These are phyloP conservation scores for Chloropsis hardwickii DNA, from an alignment of 2,113 vertebrate species.

Conservation along the genomic window DNA sequence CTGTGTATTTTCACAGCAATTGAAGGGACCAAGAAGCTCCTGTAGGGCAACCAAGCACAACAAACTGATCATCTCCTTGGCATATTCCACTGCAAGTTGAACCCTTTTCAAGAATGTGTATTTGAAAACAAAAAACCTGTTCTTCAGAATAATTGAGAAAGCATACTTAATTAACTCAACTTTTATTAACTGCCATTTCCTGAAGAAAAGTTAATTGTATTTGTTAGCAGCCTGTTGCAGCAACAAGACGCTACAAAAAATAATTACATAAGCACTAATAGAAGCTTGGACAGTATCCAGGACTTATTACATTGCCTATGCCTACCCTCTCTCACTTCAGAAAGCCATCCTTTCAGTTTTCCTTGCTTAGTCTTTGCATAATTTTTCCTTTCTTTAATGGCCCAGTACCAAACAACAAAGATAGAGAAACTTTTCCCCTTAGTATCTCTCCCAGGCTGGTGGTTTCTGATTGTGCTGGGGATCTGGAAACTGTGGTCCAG, in stretches of 20 bases:
- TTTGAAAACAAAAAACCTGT: neutral
- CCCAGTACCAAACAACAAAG: neutral
- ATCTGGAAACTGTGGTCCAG: neutral
- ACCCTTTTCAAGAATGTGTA: neutral
- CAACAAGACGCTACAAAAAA: neutral
- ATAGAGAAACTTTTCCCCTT: neutral
- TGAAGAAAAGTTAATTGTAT: neutral
- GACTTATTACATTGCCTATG: neutral
- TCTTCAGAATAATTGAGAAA: neutral
- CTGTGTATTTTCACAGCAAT: neutral
- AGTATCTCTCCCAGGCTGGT: neutral
- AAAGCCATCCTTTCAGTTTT: neutral
- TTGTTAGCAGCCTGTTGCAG: neutral
- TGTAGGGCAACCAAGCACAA: neutral
- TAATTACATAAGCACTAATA: neutral
- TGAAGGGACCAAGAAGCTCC: neutral
- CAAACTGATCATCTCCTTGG: neutral
- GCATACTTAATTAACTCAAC: neutral
- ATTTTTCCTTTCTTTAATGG: neutral
- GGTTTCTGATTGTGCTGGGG: neutral
- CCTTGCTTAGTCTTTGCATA: neutral
- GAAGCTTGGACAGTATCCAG: neutral
- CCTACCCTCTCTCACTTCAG: neutral
- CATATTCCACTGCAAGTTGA: neutral
- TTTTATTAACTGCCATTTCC: neutral